Conservation (phyloP, 2,888 invertebrate species). For the Cancer borealis region DNA sequence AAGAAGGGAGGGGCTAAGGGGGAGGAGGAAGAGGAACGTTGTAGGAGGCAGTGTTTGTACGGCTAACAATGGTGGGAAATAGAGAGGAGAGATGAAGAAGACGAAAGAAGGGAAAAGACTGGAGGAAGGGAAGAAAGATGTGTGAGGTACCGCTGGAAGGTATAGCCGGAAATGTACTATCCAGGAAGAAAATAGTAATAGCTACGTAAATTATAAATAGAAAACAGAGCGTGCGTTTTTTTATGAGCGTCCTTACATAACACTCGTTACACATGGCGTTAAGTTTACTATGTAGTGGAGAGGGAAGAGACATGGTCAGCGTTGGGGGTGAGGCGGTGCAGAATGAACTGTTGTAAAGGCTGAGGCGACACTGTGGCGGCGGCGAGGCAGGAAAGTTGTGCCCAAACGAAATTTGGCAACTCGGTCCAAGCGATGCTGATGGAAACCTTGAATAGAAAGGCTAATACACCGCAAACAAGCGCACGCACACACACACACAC, state of each 20-base stretch:
- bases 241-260: neutral
- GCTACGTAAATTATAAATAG: neutral
- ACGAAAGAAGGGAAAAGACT: slow-evolving; percentile 53
- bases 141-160: neutral
- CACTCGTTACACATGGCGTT: neutral
- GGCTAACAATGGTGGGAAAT: slow-evolving; percentile 39
- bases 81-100: slow-evolving; percentile 41
- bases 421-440: neutral
- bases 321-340: neutral
- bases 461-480: neutral
- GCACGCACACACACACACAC: neutral
- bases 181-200: slow-evolving; percentile 20
- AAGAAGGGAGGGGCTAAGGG: neutral
- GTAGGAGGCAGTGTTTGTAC: slow-evolving; percentile 49
- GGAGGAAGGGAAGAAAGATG: slow-evolving; percentile 45
- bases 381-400: neutral
- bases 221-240: neutral
- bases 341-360: neutral
- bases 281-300: neutral
- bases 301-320: neutral
- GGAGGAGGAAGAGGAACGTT: neutral
- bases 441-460: neutral
- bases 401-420: neutral
- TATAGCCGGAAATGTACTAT: neutral
- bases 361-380: neutral